Evolutionary conservation across 2,797 vertebrate species (phyloP), one percentile per base, ranked within the genome.

Genomic region (Octomys mimax): DNA sequence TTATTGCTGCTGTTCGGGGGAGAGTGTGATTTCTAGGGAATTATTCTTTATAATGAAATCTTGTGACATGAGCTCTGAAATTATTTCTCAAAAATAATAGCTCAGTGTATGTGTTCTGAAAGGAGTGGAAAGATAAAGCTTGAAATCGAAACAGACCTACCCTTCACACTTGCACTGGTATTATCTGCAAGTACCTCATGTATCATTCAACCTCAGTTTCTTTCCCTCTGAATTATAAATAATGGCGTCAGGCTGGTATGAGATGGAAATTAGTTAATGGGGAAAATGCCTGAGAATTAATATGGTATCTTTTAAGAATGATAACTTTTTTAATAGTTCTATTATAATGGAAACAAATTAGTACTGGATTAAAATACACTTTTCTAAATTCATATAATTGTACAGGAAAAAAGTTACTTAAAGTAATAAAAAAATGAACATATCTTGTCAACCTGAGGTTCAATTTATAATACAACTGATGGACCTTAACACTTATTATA

Each of bases 151-250:
- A 61, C 21, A 33, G 3, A 70, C 1, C 4, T 73, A 12, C 5
- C 14, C 80, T 66, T 93, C n/a, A 79, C 73, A 42, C 1, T 8
- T 52, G 18, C 49, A 86, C 11, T 84, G 12, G 59, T 61, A 46
- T 57, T 73, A 71, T 95, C 39, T 95, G 36, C 7, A 86, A 85
- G 42, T 61, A 46, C 87, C 26, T 96, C 46, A 87, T 22, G 70
- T 75, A 64, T 31, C 36, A 46, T 10, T 87, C n/a, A 46, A 6
- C 10, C 57, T 89, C 36, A 36, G 21, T 91, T 92, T 93, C 49
- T 5, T 83, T 21, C 26, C 68, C 89, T 77, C 70, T 77, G 59
- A 93, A 79, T 42, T 75, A 59, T 33, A 59, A 73, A 59, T 59
- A 66, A 85, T 77, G 9, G 86, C 16, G 68, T 28, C 39, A 9